phyloP scores from a whole-genome alignment of 2,888 invertebrate species.

The Caenorhabditis sp. region DNA sequence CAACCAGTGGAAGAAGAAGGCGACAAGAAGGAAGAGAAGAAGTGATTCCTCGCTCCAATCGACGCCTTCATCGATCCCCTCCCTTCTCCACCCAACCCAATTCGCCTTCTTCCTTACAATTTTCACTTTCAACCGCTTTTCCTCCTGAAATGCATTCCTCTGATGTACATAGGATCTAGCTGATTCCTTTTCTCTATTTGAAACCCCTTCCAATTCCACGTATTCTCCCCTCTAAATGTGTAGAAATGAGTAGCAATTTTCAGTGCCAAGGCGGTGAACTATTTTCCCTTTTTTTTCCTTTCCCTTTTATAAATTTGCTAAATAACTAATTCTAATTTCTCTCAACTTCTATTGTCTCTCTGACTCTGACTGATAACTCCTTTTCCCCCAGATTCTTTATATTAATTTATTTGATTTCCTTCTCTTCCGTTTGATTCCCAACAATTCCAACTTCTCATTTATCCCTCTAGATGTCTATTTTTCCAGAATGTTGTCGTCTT shows the following conservation, averaged over 20 bases:
- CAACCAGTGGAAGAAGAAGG: constrained; percentile 93
- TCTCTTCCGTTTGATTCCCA: background rate
- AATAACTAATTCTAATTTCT: too few species aligned
- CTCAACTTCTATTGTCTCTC: too few species aligned
- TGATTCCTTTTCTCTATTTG: background rate
- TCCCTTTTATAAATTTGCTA: too few species aligned
- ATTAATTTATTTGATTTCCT: constrained; percentile 17
- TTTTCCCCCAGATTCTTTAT: too few species aligned
- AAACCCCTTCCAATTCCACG: background rate
- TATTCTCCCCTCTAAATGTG: constrained; percentile 25
- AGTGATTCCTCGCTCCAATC: too few species aligned
- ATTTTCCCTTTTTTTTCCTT: background rate
- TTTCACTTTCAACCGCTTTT: constrained; percentile 8
- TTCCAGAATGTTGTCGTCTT: constrained; percentile 10
- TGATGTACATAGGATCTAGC: constrained; percentile 51
- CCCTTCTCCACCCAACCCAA: constrained; percentile 15
- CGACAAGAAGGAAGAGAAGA: constrained; percentile 74
- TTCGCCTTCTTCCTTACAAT: background rate
- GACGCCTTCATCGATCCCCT: too few species aligned
- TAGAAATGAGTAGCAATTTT: constrained; percentile 55
- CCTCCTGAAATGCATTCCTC: background rate
- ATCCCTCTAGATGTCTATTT: constrained; percentile 59
- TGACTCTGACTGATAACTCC: too few species aligned
- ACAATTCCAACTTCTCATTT: constrained; percentile 18
- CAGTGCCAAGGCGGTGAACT: constrained; percentile 58